Evolutionary conservation across 2,797 vertebrate genomes (phyloP), one percentile per base, ranked within the genome.

Genomic region (Onychomys arenicola): DNA sequence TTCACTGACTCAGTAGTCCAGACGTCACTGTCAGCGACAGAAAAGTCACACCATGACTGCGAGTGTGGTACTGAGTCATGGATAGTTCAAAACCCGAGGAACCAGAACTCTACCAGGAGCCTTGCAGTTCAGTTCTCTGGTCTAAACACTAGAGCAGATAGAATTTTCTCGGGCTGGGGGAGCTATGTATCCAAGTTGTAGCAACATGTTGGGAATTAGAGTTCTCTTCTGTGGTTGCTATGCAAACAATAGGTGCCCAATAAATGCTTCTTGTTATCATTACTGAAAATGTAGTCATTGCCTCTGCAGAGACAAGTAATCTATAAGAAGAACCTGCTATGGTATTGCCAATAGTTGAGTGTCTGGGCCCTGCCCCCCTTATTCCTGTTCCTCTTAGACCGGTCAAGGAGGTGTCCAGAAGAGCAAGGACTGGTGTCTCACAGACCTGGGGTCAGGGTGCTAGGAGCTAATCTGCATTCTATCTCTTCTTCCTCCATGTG

Each of bases 131-230:
- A n/a, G n/a, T n/a, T 16, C 52, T 29, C 75, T 34, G 2, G 21
- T 27, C 65, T 55, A 29, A 9, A 9, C 1, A 0, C 6, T 77
- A 43, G 40, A 43, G 29, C 2, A 34, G 52, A 16, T 2, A 81
- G 59, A 73, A 63, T 46, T 71, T 65, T 5, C 78, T 29, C 37
- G 34, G 32, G 73, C 52, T 19, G 21, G 32, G 13, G 23, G 52
- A 40, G 23, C 61, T 12, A 29, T 8, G 23, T 43, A 61, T 69
- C 78, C n/a, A 67, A 93, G 75, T 49, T 77, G 12, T 19, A 83
- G 37, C 0, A 0, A 8, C 29, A 5, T 5, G 23, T 27, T 16
- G 34, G 37, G 3, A 29, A 73, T 0, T 19, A 34, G 29, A 27
- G 12, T 2, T 2, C 4, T 10, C 59, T 85, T 43, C 81, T 69